These are phyloP conservation scores for Blomia tropicalis DNA, from an alignment of 2,888 invertebrate genomes.

Conservation along the genomic window DNA sequence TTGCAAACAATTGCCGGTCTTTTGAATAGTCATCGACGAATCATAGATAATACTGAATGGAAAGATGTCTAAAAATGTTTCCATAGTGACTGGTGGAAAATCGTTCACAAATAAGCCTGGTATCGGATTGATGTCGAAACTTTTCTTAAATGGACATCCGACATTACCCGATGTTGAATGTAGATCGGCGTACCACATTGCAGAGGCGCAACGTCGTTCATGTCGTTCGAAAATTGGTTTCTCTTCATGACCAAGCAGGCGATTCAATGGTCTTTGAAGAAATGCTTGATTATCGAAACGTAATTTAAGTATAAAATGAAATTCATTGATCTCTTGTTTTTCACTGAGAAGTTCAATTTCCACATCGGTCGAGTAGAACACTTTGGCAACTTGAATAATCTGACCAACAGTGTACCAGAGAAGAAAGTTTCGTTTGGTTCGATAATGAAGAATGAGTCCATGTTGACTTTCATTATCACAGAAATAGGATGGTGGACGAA, in stretches of 20 bases:
- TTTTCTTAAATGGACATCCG: not conserved
- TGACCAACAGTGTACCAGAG: slow-evolving; percentile 94
- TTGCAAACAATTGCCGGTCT: slow-evolving; percentile 65
- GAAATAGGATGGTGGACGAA: slow-evolving; percentile 84
- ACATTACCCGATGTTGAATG: not conserved
- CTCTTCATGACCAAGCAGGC: slow-evolving; percentile 26
- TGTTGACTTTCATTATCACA: slow-evolving; percentile 85
- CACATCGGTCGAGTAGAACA: slow-evolving; percentile 88
- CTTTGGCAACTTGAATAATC: slow-evolving; percentile 47
- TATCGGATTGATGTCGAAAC: not conserved
- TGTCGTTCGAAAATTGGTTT: no score
- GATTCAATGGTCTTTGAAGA: slow-evolving; percentile 25
- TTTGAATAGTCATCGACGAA: slow-evolving; percentile 69
- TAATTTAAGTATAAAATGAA: slow-evolving; percentile 81
- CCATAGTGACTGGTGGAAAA: slow-evolving; percentile 5
- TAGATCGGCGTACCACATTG: not conserved
- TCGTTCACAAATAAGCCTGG: no score
- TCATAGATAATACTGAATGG: slow-evolving; percentile 95
- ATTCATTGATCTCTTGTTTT: slow-evolving; percentile 69
- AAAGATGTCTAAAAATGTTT: slow-evolving; percentile 84
- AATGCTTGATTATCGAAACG: slow-evolving; percentile 87
- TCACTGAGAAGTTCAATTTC: slow-evolving; percentile 73
- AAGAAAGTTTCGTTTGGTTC: slow-evolving; percentile 80
- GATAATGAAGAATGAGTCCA: slow-evolving; percentile 79
- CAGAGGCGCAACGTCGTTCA: no score